phyloP scores from a whole-genome alignment of 2,113 vertebrate species.

The Capra hircus region DNA sequence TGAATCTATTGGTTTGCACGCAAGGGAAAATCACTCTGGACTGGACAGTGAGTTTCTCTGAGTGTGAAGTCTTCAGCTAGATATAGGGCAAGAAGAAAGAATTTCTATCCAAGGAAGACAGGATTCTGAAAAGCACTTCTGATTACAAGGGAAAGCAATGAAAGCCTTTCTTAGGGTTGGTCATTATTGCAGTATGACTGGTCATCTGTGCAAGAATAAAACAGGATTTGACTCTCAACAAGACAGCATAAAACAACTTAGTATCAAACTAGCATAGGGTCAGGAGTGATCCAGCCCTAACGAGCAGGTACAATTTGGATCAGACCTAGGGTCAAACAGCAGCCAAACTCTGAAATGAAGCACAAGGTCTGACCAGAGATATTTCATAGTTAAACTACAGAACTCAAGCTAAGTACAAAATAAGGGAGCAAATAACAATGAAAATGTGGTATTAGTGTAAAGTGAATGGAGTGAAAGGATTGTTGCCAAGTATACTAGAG shows the following conservation, averaged over 20 bases:
- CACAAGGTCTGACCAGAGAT: neutral
- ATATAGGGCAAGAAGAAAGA: neutral
- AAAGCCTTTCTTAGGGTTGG: neutral
- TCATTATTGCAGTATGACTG: neutral
- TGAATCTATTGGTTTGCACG: neutral
- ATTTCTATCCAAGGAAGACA: neutral
- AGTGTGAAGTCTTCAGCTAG: neutral
- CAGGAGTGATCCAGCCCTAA: neutral
- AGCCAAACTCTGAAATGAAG: neutral
- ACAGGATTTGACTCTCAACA: neutral
- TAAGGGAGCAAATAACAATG: no score
- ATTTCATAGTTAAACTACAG: neutral
- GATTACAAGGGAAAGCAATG: neutral
- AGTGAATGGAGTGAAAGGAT: neutral
- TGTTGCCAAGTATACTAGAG: neutral
- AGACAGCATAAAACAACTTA: neutral
- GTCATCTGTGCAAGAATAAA: neutral
- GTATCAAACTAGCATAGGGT: neutral
- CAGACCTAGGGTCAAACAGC: neutral
- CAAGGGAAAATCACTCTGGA: neutral
- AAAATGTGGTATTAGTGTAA: neutral
- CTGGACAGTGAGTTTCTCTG: neutral
- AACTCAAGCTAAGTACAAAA: neutral
- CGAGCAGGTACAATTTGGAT: neutral
- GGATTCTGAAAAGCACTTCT: neutral